Conservation (phyloP, 2,797 vertebrate genomes). For the Taeniopygia guttata region DNA sequence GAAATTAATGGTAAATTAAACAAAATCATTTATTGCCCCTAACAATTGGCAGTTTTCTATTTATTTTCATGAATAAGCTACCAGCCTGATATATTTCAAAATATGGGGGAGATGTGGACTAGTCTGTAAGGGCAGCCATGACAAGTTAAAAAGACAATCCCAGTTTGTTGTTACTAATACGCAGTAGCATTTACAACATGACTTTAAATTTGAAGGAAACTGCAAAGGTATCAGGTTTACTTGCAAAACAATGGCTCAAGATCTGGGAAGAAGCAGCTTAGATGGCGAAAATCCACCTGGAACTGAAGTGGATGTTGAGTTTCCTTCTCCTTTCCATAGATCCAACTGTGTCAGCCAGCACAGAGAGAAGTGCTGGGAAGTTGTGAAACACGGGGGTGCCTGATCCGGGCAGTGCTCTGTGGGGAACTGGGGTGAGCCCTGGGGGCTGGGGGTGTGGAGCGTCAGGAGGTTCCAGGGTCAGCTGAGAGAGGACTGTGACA, state of each 20-base stretch:
- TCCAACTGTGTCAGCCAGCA: background rate
- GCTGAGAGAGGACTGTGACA: background rate
- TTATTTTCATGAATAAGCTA: background rate
- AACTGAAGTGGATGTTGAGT: background rate
- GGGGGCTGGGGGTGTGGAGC: fast-evolving
- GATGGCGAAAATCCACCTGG: background rate
- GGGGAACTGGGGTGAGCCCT: background rate
- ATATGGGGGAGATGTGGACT: background rate
- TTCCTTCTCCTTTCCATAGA: background rate
- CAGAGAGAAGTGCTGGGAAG: background rate
- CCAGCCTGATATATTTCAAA: background rate
- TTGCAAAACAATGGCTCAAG: background rate
- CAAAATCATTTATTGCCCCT: background rate
- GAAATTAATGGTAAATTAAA: background rate
- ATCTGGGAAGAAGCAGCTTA: background rate
- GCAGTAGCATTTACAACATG: background rate
- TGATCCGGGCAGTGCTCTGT: background rate
- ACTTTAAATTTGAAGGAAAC: background rate
- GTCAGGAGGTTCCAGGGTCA: background rate
- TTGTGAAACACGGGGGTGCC: background rate
- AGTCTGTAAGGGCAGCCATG: background rate
- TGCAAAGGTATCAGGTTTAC: background rate
- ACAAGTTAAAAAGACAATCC: background rate
- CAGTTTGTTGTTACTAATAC: background rate
- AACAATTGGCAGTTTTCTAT: background rate